These are phyloP conservation scores for Aulostomus chinensis DNA, from an alignment of 2,797 vertebrate species.

Conservation along the genomic window DNA sequence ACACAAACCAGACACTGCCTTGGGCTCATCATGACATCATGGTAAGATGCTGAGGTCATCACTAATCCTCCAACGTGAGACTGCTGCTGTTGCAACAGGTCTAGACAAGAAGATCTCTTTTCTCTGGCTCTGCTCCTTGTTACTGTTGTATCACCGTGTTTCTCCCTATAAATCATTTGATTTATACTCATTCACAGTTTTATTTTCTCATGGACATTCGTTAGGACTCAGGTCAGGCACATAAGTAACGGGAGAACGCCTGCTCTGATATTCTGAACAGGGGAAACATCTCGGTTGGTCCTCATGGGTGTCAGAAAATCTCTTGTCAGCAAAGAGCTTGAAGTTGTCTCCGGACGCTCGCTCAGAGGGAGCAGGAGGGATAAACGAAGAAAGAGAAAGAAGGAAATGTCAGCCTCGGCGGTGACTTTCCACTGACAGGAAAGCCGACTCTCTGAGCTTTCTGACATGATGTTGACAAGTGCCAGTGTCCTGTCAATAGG, in stretches of 20 bases:
- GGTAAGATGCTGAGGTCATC: constrained; percentile 72
- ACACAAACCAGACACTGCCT: constrained; percentile 62
- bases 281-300: not conserved
- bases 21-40: constrained; percentile 80
- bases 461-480: constrained; percentile 71
- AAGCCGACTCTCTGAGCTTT: constrained; percentile 30
- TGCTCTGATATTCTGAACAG: not conserved
- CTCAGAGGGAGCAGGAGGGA: constrained; percentile 15
- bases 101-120: constrained; percentile 64
- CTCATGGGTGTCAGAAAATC: constrained; percentile 35
- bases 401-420: constrained; percentile 36
- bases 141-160: constrained; percentile 17
- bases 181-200: too few species aligned
- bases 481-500: constrained; percentile 63
- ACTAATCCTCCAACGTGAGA: constrained; percentile 63
- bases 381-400: constrained; percentile 1
- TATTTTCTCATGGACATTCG: too few species aligned
- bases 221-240: too few species aligned
- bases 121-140: constrained; percentile 13
- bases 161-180: constrained; percentile 9
- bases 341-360: constrained; percentile 36
- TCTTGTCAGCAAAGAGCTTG: constrained; percentile 54
- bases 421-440: constrained; percentile 69
- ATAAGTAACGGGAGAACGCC: not conserved
- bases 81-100: constrained; percentile 65